Conservation (phyloP, 2,797 vertebrate genomes). For the Acrossocheilus wenchowensis region DNA sequence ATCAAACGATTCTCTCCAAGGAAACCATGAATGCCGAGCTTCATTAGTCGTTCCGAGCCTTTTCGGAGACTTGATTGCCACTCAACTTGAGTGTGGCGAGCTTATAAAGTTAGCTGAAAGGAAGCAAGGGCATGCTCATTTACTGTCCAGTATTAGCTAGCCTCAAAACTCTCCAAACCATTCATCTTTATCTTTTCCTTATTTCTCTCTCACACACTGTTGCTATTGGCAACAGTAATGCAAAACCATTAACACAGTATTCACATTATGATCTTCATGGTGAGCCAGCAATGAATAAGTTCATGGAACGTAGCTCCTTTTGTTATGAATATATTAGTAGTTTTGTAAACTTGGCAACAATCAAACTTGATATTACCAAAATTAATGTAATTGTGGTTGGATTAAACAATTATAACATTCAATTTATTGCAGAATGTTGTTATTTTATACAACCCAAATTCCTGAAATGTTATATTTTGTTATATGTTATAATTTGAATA, state of each 20-base stretch:
- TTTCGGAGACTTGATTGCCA: slow-evolving; percentile 4
- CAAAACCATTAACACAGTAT: slow-evolving; percentile 48
- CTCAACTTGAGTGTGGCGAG: neutral
- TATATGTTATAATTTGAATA: too few species aligned
- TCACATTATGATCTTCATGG: slow-evolving; percentile 17
- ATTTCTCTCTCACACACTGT: slow-evolving; percentile 10
- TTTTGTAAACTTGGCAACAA: neutral
- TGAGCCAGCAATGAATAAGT: neutral
- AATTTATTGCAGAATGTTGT: neutral
- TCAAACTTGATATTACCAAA: neutral
- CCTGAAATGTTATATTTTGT: too few species aligned
- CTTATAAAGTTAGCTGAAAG: slow-evolving; percentile 26
- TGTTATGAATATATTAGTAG: neutral
- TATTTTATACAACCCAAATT: neutral
- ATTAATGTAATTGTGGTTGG: neutral
- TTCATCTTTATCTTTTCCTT: slow-evolving; percentile 31
- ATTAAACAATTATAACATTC: neutral
- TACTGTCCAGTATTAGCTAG: slow-evolving; percentile 28
- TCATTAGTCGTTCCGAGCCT: neutral
- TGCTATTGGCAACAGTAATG: slow-evolving; percentile 48
- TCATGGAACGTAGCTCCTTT: neutral
- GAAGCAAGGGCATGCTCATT: neutral
- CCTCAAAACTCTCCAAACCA: neutral
- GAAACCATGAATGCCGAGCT: slow-evolving; percentile 7
- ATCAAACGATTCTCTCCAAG: slow-evolving; percentile 10